Base-by-base conservation (phyloP, 2,797 vertebrate genomes). In the Distichodus sexfasciatus region DNA sequence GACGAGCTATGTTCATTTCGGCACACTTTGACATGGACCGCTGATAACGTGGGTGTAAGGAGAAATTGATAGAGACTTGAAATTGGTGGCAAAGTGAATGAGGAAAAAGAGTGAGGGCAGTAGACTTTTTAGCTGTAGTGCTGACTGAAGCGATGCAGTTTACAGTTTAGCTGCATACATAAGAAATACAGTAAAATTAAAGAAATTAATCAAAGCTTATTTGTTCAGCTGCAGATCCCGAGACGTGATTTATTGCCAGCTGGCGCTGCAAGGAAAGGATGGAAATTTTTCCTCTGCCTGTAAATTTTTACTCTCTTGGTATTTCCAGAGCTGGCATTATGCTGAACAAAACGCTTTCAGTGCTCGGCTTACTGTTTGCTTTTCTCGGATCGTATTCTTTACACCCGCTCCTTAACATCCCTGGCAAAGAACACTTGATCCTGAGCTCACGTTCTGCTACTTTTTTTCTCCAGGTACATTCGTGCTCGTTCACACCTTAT, bases 171-270 rank as follows among this genome's bases (percentile, higher is more conserved):
- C 54, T 61, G 44, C 1, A 38, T 61, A 54, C 63, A 64, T 78
- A 79, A 58, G n/a, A 55, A 80, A 72, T 74, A n/a, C n/a, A 60
- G 8, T 19, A 51, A 76, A 77, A 79, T 63, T 31, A 79, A 76
- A 76, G 47, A 46, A 79, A 83, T 79, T 59, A 85, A 84, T 83
- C 77, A 76, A 10, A 50, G 58, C 36, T 19, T 51, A 74, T 75
- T 84, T 81, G 69, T 76, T 77, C 23, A 35, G 46, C 44, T 40
- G 15, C 44, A 33, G n/a, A 50, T 51, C 21, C 23, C 28, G 24
- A 60, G 51, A 48, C 69, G 60, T 66, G 60, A 81, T 84, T 84
- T 81, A 81, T 83, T 74, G 76, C 75, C 44, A 24, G 17, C 74
- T 74, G 74, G 29, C n/a, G 44, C 55, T 72, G 29, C 26, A 21